phyloP scores from a whole-genome alignment of 2,113 vertebrate species.

The Scomber scombrus region DNA sequence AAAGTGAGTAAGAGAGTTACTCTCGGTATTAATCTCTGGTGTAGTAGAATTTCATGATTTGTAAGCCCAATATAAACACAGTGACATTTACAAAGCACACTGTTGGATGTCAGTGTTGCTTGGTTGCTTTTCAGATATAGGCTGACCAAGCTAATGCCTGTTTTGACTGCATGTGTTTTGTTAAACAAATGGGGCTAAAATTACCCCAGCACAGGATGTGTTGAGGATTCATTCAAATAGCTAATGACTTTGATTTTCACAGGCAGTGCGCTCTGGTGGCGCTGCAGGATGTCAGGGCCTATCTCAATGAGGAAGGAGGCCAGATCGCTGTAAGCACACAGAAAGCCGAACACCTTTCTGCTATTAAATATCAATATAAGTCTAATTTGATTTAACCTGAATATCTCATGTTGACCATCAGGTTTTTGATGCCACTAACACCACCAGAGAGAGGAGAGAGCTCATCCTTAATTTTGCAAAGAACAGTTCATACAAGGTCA shows the following conservation, averaged over 20 bases:
- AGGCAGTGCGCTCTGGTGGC: constrained; percentile 94
- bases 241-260: constrained; percentile 10
- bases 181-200: not conserved
- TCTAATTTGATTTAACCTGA: not conserved
- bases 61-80: not conserved
- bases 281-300: constrained; percentile 92
- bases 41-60: not conserved
- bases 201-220: not conserved
- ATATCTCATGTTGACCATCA: constrained; percentile 35
- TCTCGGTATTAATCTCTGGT: not conserved
- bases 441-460: constrained; percentile 84
- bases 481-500: constrained; percentile 82
- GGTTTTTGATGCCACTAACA: constrained; percentile 88
- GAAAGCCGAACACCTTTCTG: not conserved
- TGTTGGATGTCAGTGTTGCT: not conserved
- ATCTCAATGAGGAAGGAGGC: constrained; percentile 91
- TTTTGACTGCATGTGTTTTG: not conserved
- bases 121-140: constrained; percentile 1
- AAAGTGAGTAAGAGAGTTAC: constrained; percentile 86
- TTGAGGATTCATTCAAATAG: not conserved
- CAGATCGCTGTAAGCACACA: constrained; percentile 93
- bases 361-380: not conserved
- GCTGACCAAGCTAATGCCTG: not conserved
- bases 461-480: constrained; percentile 81
- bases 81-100: no score